Evolutionary conservation across 2,113 vertebrate species (phyloP).

Genomic region (mouse (Mus musculus)): DNA sequence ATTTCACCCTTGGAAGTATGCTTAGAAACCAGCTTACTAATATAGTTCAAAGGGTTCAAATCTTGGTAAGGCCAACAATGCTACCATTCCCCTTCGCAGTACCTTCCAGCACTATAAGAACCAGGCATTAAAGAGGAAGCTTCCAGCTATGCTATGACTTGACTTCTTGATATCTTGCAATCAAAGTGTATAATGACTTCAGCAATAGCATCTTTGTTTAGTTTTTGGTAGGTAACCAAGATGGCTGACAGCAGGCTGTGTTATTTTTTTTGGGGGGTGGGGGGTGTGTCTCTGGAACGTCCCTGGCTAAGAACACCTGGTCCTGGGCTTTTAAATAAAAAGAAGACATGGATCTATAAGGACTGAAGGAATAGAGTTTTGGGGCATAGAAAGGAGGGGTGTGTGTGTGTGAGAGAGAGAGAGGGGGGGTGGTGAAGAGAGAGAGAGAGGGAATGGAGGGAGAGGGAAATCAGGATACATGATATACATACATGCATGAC

Average conservation of each 20-base stretch:
- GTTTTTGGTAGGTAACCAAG: background rate
- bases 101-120: background rate
- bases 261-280: background rate
- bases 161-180: background rate
- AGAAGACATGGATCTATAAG: background rate
- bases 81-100: background rate
- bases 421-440: too few species aligned
- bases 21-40: background rate
- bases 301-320: background rate
- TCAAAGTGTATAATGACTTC: background rate
- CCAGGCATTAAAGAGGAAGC: background rate
- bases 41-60: background rate
- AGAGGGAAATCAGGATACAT: too few species aligned
- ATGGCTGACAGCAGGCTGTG: background rate
- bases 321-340: background rate
- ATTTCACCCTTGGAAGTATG: background rate
- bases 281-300: background rate
- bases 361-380: background rate
- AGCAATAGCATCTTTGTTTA: background rate
- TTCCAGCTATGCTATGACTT: background rate
- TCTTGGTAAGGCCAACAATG: background rate
- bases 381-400: background rate
- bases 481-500: background rate
- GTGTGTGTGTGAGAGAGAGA: background rate
- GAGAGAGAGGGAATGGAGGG: too few species aligned